Percentiles rank a stretch among this genome's conserved stretches.
These are phyloP conservation scores for Heliopora coerulea DNA, from an alignment of 92 coral and sea anemone genomes.

Conservation along the genomic window DNA sequence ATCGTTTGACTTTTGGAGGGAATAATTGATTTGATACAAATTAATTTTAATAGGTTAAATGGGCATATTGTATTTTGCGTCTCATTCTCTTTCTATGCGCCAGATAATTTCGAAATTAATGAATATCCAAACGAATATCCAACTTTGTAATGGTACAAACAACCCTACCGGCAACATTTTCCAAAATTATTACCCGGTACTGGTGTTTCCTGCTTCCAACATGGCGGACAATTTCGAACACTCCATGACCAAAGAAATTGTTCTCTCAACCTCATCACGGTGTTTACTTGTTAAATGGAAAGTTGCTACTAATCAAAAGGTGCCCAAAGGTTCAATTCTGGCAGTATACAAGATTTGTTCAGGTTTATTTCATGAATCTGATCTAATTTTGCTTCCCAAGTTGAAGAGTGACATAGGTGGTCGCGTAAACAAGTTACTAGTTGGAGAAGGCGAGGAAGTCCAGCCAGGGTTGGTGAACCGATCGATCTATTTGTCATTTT, in stretches of 20 bases:
- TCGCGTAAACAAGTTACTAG: constrained; percentile 73
- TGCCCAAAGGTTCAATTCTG: constrained; percentile 94
- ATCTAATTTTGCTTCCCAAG: constrained; percentile 82
- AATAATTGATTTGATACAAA: too few relatives aligned
- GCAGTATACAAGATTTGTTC: constrained; percentile 70
- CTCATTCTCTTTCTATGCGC: too few relatives aligned
- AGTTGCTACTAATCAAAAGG: constrained; percentile 70
- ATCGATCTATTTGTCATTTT: neutral
- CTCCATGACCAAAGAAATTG: constrained; percentile 60
- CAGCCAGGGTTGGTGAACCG: constrained; percentile 63
- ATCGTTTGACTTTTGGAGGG: too few relatives aligned
- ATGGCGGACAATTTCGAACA: constrained; percentile 80
- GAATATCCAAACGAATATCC: neutral
- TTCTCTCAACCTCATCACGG: constrained; percentile 72
- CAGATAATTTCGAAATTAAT: too few relatives aligned
- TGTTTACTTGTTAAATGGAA: constrained; percentile 84
- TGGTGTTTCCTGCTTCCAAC: constrained; percentile 80
- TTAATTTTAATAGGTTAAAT: too few relatives aligned
- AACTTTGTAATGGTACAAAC: neutral
- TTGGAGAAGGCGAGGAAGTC: constrained; percentile 85
- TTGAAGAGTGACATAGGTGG: constrained; percentile 77
- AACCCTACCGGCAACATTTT: neutral
- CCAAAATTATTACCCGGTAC: constrained; percentile 26
- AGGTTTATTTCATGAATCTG: constrained; percentile 57
- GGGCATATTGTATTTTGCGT: too few relatives aligned